A percentile compares a stretch with the other conserved stretches of the same genome.
phyloP scores from a whole-genome alignment of 1,140 invertebrate species.

The Homalodisca vitripennis region DNA sequence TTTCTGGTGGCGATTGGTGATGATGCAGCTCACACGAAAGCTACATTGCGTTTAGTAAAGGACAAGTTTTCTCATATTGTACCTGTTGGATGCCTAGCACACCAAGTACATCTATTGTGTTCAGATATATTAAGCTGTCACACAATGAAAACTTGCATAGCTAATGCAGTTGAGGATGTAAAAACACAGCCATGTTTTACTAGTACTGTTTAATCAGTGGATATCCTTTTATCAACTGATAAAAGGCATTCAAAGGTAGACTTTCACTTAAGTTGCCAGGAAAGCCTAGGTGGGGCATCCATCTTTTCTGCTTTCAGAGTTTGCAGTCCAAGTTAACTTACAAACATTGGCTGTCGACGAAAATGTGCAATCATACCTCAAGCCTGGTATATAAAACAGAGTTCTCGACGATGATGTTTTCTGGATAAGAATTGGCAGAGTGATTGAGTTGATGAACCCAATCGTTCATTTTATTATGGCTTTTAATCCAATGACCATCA shows the following conservation, averaged over 20 bases:
- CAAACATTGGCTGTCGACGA: constrained; percentile 27
- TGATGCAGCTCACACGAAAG: constrained; percentile 41
- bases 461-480: constrained; percentile 29
- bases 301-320: constrained; percentile 25
- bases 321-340: constrained; percentile 28
- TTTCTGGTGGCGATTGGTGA: constrained; percentile 41
- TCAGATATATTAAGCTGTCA: constrained; percentile 27
- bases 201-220: not conserved
- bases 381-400: constrained; percentile 5
- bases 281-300: constrained; percentile 30
- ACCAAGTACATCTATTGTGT: constrained; percentile 28
- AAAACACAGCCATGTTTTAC: constrained; percentile 25
- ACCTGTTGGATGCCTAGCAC: constrained; percentile 22
- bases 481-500: constrained; percentile 22
- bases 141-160: constrained; percentile 22
- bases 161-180: constrained; percentile 21
- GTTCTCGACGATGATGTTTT: constrained; percentile 32
- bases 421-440: constrained; percentile 28
- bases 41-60: constrained; percentile 38
- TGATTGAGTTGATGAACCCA: constrained; percentile 30
- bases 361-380: not conserved
- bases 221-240: not conserved
- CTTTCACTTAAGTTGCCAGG: constrained; percentile 28
- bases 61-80: constrained; percentile 35
- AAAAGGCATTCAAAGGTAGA: constrained; percentile 23